Base-by-base conservation (phyloP, 1,140 invertebrate genomes). In the Tetramorium simillimum region DNA sequence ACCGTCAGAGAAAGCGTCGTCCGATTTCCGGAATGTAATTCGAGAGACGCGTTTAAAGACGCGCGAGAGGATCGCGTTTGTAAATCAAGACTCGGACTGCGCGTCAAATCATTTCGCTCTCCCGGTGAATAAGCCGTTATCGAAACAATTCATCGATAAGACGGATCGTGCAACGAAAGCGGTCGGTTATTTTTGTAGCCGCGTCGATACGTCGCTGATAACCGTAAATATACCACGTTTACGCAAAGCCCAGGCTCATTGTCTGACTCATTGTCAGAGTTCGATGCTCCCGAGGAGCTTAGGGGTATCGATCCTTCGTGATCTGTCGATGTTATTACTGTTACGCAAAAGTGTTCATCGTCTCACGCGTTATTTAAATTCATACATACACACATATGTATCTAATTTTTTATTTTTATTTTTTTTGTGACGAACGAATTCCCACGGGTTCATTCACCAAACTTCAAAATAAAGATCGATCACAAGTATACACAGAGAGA, bases 71-170 rank as follows among this genome's bases (percentile, higher is more conserved):
- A 67, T 49, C 14, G 33, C 16, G 21, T 69, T 10, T 10, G 65
- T 33, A 18, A 80, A 67, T 53, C 62, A 51, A 37, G 56, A 24
- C 21, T n/a, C 21, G 18, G 18, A 53, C 58, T 40, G 7, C n/a
- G 21, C 56, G n/a, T 60, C 5, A n/a, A 56, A 76, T 76, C 70
- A 53, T 21, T 85, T 46, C 18, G 33, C 46, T 49, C 67, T 24
- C 10, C 1, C 28, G 9, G 10, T 24, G 53, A 1, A 51, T 18
- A 28, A 28, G 14, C 49, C 49, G 62, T 24, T 67, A 65, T 76
- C 37, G 2, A 62, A 51, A 40, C 12, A 46, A 58, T 56, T 62
- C 46, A 60, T 49, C 60, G 88, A 89, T 89, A 89, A 89, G 60
- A 62, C 37, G 5, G 49, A 14, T 56, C 53, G 14, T 51, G 43